phyloP scores from a whole-genome alignment of 2,113 vertebrate genomes.

The Chloroceryle aenea region DNA sequence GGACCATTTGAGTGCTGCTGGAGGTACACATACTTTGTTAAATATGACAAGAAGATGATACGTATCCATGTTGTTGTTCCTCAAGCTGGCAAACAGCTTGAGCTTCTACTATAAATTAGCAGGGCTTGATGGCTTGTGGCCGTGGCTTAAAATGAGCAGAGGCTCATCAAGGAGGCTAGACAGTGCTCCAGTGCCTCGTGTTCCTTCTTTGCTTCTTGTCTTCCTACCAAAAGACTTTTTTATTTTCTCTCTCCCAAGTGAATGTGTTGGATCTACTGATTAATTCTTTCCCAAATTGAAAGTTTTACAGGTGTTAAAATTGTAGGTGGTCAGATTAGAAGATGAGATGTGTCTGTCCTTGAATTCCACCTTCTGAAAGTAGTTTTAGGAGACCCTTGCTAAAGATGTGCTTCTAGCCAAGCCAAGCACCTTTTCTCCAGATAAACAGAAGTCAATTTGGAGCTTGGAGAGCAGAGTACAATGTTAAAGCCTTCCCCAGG shows the following conservation, averaged over 20 bases:
- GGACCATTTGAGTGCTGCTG: not conserved
- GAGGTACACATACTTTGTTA: not conserved
- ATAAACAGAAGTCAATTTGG: not conserved
- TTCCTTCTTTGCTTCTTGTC: not conserved
- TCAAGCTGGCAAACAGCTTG: not conserved
- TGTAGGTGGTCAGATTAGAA: not conserved
- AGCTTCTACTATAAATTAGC: not conserved
- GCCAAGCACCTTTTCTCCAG: not conserved
- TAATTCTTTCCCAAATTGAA: not conserved
- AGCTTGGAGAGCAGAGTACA: not conserved
- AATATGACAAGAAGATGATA: not conserved
- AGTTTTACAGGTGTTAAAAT: not conserved
- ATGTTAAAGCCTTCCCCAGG: not conserved
- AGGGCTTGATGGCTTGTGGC: not conserved
- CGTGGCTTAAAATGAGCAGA: not conserved
- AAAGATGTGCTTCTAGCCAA: not conserved
- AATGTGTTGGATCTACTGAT: fast-evolving
- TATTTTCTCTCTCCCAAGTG: not conserved
- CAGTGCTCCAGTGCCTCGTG: fast-evolving
- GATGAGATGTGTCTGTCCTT: not conserved
- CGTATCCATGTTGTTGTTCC: not conserved
- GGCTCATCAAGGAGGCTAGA: not conserved
- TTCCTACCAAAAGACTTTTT: not conserved
- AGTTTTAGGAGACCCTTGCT: not conserved
- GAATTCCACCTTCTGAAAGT: not conserved